These are phyloP conservation scores for Diplodus puntazzo DNA, from an alignment of 2,797 vertebrate species.

Conservation along the genomic window DNA sequence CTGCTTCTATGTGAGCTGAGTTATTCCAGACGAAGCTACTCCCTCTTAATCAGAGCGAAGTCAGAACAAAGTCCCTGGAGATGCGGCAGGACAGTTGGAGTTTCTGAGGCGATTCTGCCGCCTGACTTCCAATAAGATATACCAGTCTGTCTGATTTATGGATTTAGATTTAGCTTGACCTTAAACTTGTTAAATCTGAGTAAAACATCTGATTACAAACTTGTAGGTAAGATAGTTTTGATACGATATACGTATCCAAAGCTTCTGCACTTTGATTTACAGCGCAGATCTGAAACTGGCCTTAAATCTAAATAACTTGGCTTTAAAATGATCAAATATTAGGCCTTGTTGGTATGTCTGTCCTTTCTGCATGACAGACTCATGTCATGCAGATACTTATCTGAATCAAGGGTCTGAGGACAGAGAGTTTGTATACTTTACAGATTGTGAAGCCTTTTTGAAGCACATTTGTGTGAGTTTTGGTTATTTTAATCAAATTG, in stretches of 20 bases:
- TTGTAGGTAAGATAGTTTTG: not conserved
- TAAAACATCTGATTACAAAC: not conserved
- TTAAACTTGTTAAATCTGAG: not conserved
- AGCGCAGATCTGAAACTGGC: not conserved
- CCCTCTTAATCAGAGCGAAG: too few species aligned
- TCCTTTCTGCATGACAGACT: too few species aligned
- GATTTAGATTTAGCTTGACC: not conserved
- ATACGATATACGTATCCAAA: not conserved
- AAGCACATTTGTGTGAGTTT: not conserved
- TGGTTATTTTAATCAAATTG: not conserved
- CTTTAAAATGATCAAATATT: too few species aligned
- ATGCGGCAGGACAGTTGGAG: too few species aligned
- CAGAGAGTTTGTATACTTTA: not conserved
- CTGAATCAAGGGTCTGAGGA: rapidly evolving
- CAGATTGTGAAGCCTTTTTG: not conserved
- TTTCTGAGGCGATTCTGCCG: too few species aligned
- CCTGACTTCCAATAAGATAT: too few species aligned
- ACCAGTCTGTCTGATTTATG: not conserved
- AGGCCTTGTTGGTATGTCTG: not conserved
- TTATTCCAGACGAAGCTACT: too few species aligned
- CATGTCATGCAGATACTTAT: too few species aligned
- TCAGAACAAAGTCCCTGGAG: too few species aligned
- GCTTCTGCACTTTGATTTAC: not conserved
- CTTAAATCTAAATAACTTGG: too few species aligned
- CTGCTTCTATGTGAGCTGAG: too few species aligned